Evolutionary conservation across 2,113 vertebrate genomes (phyloP).

Genomic region (Brienomyrus brachyistius): DNA sequence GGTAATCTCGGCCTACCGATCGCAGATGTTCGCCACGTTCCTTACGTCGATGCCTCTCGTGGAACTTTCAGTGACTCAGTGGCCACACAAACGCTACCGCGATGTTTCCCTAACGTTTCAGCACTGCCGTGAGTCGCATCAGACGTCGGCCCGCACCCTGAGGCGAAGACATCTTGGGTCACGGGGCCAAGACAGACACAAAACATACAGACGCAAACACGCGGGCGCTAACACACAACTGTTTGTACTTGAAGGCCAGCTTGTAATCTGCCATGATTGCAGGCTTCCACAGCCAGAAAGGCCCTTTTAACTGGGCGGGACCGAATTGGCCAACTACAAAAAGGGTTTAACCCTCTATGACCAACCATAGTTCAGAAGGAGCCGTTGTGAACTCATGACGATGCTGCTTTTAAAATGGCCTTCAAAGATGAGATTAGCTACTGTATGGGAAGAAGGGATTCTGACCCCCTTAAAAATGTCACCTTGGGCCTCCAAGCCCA

Average conservation of each 20-base stretch:
- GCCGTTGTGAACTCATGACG: not conserved
- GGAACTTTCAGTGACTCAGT: not conserved
- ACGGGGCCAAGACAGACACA: not conserved
- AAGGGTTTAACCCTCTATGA: not conserved
- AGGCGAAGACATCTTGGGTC: not conserved
- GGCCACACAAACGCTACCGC: not conserved
- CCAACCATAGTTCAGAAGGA: not conserved
- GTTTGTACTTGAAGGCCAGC: conserved; percentile 5
- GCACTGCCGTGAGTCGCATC: not conserved
- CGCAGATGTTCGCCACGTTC: not conserved
- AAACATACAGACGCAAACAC: conserved; percentile 14
- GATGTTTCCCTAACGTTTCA: not conserved
- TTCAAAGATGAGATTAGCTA: not conserved
- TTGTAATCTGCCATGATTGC: conserved; percentile 14
- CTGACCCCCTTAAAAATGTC: not conserved
- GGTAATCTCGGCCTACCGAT: not conserved
- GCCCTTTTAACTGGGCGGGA: conserved; percentile 3
- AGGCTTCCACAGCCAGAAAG: not conserved
- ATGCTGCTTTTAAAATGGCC: conserved; percentile 17
- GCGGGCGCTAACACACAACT: not conserved
- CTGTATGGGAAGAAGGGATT: not conserved
- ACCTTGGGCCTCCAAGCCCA: not conserved
- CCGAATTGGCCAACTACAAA: not conserved
- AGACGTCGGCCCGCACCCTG: not conserved
- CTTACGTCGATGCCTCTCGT: not conserved